Evolutionary conservation across 1,140 invertebrate genomes (phyloP).

Genomic region (Choristoneura fumiferana): DNA sequence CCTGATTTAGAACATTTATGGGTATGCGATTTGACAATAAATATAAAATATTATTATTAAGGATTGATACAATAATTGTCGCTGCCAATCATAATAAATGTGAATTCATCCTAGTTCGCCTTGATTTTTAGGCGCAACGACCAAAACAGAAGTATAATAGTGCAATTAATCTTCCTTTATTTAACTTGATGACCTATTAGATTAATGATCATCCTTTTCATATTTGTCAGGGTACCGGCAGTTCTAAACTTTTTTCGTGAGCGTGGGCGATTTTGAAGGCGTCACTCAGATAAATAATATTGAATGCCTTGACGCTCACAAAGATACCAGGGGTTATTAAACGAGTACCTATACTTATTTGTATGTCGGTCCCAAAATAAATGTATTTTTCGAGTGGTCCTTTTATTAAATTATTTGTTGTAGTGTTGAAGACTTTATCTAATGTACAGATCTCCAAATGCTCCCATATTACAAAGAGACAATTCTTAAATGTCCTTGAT

Average conservation of each 20-base stretch:
- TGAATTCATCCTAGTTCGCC: slow-evolving; percentile 2
- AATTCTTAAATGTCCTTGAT: slow-evolving; percentile 9
- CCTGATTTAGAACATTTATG: background rate
- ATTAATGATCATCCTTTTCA: slow-evolving; percentile 10
- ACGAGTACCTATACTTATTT: too few species aligned
- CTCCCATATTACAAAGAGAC: background rate
- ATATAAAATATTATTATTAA: background rate
- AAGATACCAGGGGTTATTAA: too few species aligned
- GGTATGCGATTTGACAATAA: too few species aligned
- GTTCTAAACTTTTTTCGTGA: background rate
- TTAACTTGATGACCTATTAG: background rate
- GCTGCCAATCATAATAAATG: background rate
- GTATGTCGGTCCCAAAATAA: too few species aligned
- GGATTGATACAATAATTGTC: background rate
- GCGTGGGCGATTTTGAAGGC: background rate
- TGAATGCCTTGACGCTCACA: too few species aligned
- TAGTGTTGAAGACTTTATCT: too few species aligned
- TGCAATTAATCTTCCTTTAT: slow-evolving; percentile 4
- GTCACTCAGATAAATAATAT: background rate
- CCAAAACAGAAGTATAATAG: slow-evolving; percentile 3
- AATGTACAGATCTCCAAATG: background rate
- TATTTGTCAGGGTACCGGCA: slow-evolving; percentile 7
- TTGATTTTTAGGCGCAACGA: slow-evolving; percentile 2
- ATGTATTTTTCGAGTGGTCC: too few species aligned
- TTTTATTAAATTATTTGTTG: too few species aligned